A percentile compares a stretch with the other conserved stretches of the same genome.
Evolutionary conservation across 2,797 vertebrate species (phyloP).

Genomic region (Chaetodon trifasciatus): DNA sequence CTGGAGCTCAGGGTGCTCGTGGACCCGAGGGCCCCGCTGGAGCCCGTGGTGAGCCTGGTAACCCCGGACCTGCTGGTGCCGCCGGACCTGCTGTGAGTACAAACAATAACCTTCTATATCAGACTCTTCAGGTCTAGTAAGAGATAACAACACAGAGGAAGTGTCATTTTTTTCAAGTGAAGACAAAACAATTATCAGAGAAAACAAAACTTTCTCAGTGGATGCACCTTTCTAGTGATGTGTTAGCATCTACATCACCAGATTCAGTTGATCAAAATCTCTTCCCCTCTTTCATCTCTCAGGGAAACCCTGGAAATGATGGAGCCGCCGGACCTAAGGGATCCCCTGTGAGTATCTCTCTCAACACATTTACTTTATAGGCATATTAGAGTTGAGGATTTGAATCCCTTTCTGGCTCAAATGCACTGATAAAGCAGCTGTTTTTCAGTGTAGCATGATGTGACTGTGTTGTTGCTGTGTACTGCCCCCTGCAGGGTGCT

Average conservation of each 20-base stretch:
- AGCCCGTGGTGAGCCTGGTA: conserved; percentile 93
- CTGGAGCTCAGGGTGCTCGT: conserved; percentile 92
- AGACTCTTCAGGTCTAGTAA: not conserved
- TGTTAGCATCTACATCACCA: not conserved
- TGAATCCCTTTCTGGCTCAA: conserved; percentile 5
- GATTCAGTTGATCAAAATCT: not conserved
- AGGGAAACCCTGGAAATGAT: conserved; percentile 95
- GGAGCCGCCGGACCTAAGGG: conserved; percentile 94
- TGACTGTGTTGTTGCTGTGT: conserved; percentile 57
- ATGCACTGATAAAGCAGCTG: not conserved
- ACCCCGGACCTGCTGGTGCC: conserved; percentile 94
- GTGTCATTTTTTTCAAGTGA: not conserved
- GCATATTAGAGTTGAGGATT: not conserved
- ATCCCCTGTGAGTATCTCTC: conserved; percentile 87
- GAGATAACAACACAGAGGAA: not conserved
- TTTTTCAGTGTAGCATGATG: conserved; percentile 3
- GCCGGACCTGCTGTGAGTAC: conserved; percentile 92
- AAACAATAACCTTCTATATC: not conserved
- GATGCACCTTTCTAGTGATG: not conserved
- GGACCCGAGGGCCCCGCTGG: conserved; percentile 94
- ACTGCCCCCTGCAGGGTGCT: conserved; percentile 90
- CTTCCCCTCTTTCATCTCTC: conserved; percentile 49
- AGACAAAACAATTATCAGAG: not conserved
- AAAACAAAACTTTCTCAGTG: not conserved
- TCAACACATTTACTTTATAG: not conserved